Evolutionary conservation across 2,113 vertebrate genomes (phyloP).

Genomic region (Carassius gibelio): DNA sequence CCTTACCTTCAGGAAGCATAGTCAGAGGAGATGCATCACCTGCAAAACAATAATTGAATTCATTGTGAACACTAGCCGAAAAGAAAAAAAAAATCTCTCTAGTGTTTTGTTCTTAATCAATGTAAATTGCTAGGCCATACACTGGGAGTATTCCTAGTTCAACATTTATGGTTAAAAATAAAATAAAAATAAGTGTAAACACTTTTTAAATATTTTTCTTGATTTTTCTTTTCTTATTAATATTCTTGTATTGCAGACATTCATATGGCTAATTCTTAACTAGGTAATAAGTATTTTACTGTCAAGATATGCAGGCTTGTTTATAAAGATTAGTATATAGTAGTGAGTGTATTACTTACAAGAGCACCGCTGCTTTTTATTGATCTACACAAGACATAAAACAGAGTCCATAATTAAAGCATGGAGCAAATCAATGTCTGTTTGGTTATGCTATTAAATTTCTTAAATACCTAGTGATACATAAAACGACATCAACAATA

Average conservation of each 20-base stretch:
- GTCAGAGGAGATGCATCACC: not conserved
- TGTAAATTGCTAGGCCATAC: not conserved
- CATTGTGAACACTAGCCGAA: not conserved
- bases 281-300: not conserved
- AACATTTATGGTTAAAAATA: not conserved
- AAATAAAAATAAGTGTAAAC: too few relatives aligned
- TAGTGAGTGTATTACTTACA: not conserved
- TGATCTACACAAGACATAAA: not conserved
- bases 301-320: not conserved
- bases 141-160: not conserved
- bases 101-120: not conserved
- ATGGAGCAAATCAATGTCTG: not conserved
- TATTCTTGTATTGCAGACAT: too few relatives aligned
- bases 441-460: not conserved
- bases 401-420: not conserved
- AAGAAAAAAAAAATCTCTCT: not conserved
- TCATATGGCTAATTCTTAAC: not conserved
- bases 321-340: not conserved
- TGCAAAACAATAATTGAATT: not conserved
- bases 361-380: not conserved
- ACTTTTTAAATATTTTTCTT: too few relatives aligned
- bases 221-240: too few relatives aligned
- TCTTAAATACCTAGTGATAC: not conserved
- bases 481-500: not conserved
- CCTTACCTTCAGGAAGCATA: not conserved